Evolutionary conservation across 2,888 invertebrate species (phyloP), one percentile per base, ranked within the genome.

Genomic region (Mamestra brassicae): DNA sequence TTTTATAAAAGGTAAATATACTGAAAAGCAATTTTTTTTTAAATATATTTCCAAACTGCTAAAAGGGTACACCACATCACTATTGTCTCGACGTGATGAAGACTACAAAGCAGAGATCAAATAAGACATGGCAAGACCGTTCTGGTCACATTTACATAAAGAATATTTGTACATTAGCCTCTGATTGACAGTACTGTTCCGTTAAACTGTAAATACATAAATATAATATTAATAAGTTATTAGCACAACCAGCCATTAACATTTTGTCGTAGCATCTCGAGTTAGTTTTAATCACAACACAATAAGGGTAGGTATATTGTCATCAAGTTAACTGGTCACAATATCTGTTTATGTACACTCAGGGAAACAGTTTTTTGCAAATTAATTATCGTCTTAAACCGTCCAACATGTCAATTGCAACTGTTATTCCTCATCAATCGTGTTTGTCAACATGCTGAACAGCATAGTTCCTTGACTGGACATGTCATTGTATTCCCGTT

Each of bases 21-120:
- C 68, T 89, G 88, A 89, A 90, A 91, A 91, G 88, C 89, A 81
- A 83, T 88, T 87, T 86, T 76, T 87, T 55, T 83, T 26, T 26
- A 26, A 87, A 81, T 79, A 77, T 80, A 81, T 88, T 89, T 90
- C 86, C 84, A 90, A 92, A 93, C 92, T 92, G 92, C 92, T 92
- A 92, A 90, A 92, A 92, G 92, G 91, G 90, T 90, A 93, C 89
- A 92, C 90, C 90, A 90, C 88, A 76, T 84, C 79, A 81, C 76
- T 77, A 74, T 62, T 68, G 66, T 73, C 55, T 76, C 58, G 71
- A 87, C 70, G 70, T 87, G 88, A 87, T 88, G 89, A 91, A 90
- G 87, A 94, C 94, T 95, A 95, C 92, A 89, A 93, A 93, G 94
- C 94, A 93, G 95, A 96, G 94, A 95, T 95, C 94, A 95, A 95